Evolutionary conservation across 2,113 vertebrate genomes (phyloP), one percentile per base, ranked within the genome.

Genomic region (Sphyrna mokarran): DNA sequence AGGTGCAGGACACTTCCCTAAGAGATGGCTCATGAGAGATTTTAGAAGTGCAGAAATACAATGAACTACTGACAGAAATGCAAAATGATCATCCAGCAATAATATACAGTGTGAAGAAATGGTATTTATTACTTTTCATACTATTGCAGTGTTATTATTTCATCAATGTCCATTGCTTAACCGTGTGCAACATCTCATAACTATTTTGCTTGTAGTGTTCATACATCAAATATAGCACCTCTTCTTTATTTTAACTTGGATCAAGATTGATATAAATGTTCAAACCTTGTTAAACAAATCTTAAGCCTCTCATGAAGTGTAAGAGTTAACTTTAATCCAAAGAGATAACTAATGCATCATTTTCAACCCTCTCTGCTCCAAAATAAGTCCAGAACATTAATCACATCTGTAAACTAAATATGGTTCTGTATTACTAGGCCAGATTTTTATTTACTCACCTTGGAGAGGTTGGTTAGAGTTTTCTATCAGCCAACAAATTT

Each of bases 401-500:
- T 43, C 69, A 95, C 13, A 16, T 23, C 5, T 54, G 43, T 8
- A 72, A 48, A 54, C 43, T 43, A 72, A 48, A 95, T 48, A 68
- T 76, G 94, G 33, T 69, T 10, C 14, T 54, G 11, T 6, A 14
- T 29, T 33, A 37, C 29, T 48, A 29, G 48, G 23, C 37, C 37
- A 18, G 68, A 0, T 66, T 37, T 66, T 40, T 54, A 11, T 33
- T 95, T 95, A 72, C 94, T 95, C 69, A 95, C 94, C 69, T 16
- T 6, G 8, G 43, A 54, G 40, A n/a, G 94, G 94, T 33, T 95
- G 94, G 94, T 95, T 95, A 26, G 96, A 72, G 0, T 94, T 95
- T 23, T 14, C 96, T 91, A 76, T 96, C 70, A 96, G 33, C 58
- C 97, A 26, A 0, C 97, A 97, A 0, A 22, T 96, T 96, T 96